Evolutionary conservation across 2,113 vertebrate genomes (phyloP).

Genomic region (Sphyrna mokarran): DNA sequence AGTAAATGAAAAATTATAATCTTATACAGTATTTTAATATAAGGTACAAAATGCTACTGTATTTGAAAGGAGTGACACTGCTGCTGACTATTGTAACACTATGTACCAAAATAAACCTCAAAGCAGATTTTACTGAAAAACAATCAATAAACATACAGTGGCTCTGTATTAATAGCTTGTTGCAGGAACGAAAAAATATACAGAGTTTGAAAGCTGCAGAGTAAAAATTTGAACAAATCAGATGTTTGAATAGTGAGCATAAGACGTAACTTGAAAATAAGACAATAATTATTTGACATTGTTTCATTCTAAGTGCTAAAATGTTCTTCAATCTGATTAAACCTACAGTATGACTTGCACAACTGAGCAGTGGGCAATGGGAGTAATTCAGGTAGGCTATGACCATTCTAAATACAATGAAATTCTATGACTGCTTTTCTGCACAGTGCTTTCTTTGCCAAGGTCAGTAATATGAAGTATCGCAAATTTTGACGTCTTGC

Average conservation of each 20-base stretch:
- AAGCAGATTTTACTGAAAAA: neutral
- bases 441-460: conserved; percentile 14
- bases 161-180: neutral
- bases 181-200: neutral
- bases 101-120: conserved; percentile 31
- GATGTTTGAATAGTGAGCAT: neutral
- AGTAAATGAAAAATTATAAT: conserved; percentile 20
- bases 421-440: neutral
- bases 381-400: conserved; percentile 6
- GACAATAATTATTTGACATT: conserved; percentile 17
- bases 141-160: neutral
- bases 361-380: conserved; percentile 11
- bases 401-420: conserved; percentile 11
- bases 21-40: conserved; percentile 36
- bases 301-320: conserved; percentile 27
- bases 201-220: neutral
- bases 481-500: neutral
- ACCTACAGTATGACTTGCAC: conserved; percentile 16
- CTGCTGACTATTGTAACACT: conserved; percentile 20
- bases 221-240: neutral
- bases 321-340: conserved; percentile 29
- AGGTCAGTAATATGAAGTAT: neutral
- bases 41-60: conserved; percentile 29
- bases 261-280: neutral
- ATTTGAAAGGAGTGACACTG: neutral